These are phyloP conservation scores for Zeugodacus cucurbitae DNA, from an alignment of 1,140 invertebrate genomes.

Conservation along the genomic window DNA sequence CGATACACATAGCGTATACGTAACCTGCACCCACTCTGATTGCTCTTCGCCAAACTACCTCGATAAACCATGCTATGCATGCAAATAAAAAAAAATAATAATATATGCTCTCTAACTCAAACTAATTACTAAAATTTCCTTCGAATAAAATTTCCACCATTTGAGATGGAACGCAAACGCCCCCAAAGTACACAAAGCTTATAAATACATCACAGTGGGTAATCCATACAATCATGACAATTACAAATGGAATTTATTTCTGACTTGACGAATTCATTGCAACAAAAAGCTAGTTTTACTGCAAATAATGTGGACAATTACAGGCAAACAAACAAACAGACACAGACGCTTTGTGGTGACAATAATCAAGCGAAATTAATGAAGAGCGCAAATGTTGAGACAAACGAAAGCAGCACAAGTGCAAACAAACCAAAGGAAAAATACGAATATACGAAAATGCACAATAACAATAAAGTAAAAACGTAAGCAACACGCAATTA, in stretches of 20 bases:
- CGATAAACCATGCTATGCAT: too few relatives aligned
- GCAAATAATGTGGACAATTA: not conserved
- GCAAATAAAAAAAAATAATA: too few relatives aligned
- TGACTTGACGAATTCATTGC: not conserved
- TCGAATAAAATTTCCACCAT: not conserved
- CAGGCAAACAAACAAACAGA: not conserved
- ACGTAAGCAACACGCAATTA: not conserved
- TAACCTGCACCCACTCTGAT: too few relatives aligned
- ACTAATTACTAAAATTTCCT: not conserved
- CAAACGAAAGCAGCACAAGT: not conserved
- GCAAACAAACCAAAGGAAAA: not conserved
- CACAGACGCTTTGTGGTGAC: not conserved
- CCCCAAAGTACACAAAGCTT: too few relatives aligned
- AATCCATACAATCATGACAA: not conserved
- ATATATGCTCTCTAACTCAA: not conserved
- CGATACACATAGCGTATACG: too few relatives aligned
- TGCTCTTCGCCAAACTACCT: too few relatives aligned
- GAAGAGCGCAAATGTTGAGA: not conserved
- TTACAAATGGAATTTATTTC: not conserved
- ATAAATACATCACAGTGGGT: not conserved
- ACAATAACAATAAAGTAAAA: not conserved
- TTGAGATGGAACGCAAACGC: not conserved
- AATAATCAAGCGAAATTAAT: slow-evolving; percentile 28
- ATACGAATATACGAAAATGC: not conserved
- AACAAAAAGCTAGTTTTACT: not conserved